Evolutionary conservation across 2,888 invertebrate species (phyloP), one percentile per base, ranked within the genome.

Genomic region (Stenchaetothrips biformis): DNA sequence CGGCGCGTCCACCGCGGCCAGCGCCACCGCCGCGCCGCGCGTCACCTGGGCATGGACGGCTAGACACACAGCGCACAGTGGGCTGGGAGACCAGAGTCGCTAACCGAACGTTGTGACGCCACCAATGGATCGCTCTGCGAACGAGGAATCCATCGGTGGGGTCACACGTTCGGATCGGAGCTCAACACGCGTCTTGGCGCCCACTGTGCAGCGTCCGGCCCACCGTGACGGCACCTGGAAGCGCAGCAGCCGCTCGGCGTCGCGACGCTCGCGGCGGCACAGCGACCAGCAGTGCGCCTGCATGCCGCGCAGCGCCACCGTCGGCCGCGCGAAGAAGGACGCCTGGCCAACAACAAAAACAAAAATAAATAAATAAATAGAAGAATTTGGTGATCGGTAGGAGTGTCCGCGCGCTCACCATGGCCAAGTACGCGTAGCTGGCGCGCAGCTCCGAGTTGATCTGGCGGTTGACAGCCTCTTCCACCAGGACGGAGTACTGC

Each of bases 391-490:
- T n/a, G n/a, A n/a, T n/a, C n/a, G n/a, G n/a, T n/a, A n/a, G n/a
- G n/a, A n/a, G n/a, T n/a, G n/a, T 53, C 1, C 53, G 2, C 53
- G 13, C 9, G 18, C 53, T 13, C 53, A 74, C 67, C 67, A 74
- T 74, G 67, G 67, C 67, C 67, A 74, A 25, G 67, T 74, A 74
- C 21, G 67, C 67, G 67, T 74, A 74, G 67, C 67, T 74, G 21
- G 67, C 67, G 67, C 67, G 21, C 21, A 74, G 67, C 67, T 74
- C 67, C 67, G 67, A 21, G 67, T 74, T 74, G 67, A 74, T 74
- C 25, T 74, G 67, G 21, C 25, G 11, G 67, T 74, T 74, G 67
- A 74, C 67, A 25, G 67, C 67, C 25, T 74, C 67, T 25, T 74
- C 67, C 11, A 74, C 67, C 67, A 25, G 67, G 67, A 25, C 21